Base-by-base conservation (phyloP, 2,113 vertebrate species). In the Oncorhynchus tshawytscha region DNA sequence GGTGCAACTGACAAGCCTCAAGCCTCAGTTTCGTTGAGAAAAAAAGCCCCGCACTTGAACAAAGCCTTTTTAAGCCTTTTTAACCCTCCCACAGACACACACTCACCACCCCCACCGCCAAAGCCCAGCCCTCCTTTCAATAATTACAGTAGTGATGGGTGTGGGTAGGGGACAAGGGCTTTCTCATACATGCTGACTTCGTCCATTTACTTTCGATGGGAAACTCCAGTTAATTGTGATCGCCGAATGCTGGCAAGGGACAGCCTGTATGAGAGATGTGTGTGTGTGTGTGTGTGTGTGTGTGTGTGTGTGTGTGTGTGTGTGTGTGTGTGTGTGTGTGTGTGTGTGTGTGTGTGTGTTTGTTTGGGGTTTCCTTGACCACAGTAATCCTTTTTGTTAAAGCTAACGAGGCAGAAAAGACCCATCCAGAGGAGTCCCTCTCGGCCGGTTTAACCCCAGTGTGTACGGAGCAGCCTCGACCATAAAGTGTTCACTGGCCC, bases 321-420 rank as follows among this genome's bases (percentile, higher is more conserved):
- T 25, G 25, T 25, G 25, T 25, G 25, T 25, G 25, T 25, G 25
- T 25, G 25, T 25, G 25, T 25, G 25, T 25, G 25, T 25, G 25
- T 48, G 54, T 60, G 18, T 25, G 67, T 22, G 45, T 29, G 45
- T 20, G 31, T 18, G 18, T 57, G 24, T 11, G 31, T 45, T 1
- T 25, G 25, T 25, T 1, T 25, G 27, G 62, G 73, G 24, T 70
- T 80, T 82, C 74, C 77, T 82, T 39, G 49, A 83, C 81, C 71
- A 75, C 77, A 70, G 75, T 84, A 85, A 87, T 87, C 82, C 82
- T 82, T 84, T 87, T 87, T 83, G 85, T 82, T 84, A 82, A 84
- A 88, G 82, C 85, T 87, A 87, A 87, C 87, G 84, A 87, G 85
- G 83, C 85, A 85, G 87, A 88, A 88, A 86, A 88, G 83, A 80